These are phyloP conservation scores for Machaerirhynchus nigripectus DNA, from an alignment of 2,113 vertebrate species.

Conservation along the genomic window DNA sequence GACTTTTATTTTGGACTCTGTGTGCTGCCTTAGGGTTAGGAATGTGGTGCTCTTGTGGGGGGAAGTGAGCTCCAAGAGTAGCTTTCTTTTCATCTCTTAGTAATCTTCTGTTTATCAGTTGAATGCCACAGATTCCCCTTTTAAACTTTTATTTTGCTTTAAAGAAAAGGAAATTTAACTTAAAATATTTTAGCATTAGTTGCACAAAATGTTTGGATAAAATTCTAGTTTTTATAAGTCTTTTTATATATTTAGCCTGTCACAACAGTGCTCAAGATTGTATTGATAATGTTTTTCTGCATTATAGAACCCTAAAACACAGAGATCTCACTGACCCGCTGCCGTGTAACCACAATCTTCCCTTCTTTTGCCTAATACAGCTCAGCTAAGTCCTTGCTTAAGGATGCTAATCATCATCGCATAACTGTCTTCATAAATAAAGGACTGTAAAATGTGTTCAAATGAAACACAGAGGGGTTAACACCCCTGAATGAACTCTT, in stretches of 20 bases:
- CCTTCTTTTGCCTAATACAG: slow-evolving; percentile 79
- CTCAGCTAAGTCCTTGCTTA: slow-evolving; percentile 78
- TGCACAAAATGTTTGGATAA: slow-evolving; percentile 88
- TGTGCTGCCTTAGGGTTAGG: slow-evolving; percentile 86
- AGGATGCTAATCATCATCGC: slow-evolving; percentile 77
- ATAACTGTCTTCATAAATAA: slow-evolving; percentile 77
- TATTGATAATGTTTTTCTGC: slow-evolving; percentile 79
- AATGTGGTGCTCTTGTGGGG: slow-evolving; percentile 82
- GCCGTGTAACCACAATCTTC: slow-evolving; percentile 74
- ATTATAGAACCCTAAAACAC: slow-evolving; percentile 78
- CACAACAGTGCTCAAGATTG: slow-evolving; percentile 84
- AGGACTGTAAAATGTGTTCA: slow-evolving; percentile 79
- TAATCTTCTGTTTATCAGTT: slow-evolving; percentile 76
- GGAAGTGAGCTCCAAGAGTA: slow-evolving; percentile 80
- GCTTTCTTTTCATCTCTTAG: slow-evolving; percentile 81
- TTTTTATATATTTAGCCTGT: slow-evolving; percentile 94
- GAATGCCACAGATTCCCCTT: slow-evolving; percentile 80
- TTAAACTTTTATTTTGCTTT: slow-evolving; percentile 85
- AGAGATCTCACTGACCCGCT: slow-evolving; percentile 78
- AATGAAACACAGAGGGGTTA: slow-evolving; percentile 77
- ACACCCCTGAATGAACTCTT: slow-evolving; percentile 76
- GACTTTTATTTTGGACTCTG: slow-evolving; percentile 81
- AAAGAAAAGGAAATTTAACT: slow-evolving; percentile 82
- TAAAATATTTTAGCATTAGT: slow-evolving; percentile 88
- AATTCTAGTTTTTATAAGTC: slow-evolving; percentile 98